A percentile compares a stretch with the other conserved stretches of the same genome.
Evolutionary conservation across 2,113 vertebrate species (phyloP).

Genomic region (Charadrius vociferus): DNA sequence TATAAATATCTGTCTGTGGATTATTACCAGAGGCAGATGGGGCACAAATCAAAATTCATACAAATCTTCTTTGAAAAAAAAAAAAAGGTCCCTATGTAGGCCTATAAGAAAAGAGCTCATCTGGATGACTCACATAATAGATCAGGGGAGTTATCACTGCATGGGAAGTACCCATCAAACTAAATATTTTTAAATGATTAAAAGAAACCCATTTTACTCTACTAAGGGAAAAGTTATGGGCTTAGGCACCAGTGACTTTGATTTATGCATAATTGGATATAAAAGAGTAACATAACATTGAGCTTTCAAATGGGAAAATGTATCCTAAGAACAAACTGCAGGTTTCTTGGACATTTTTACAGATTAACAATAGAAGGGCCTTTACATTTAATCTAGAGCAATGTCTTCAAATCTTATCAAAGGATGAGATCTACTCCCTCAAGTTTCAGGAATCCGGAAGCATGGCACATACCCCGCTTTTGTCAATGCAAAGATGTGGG

Average conservation of each 20-base stretch:
- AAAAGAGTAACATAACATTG: neutral
- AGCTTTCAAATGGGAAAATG: neutral
- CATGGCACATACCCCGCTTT: neutral
- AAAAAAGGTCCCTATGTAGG: neutral
- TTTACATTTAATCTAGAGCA: neutral
- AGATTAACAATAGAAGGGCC: neutral
- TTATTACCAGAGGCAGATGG: neutral
- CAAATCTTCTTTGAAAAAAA: neutral
- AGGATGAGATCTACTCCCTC: neutral
- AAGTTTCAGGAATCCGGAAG: neutral
- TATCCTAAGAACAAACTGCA: neutral
- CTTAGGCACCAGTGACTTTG: neutral
- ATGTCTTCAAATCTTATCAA: neutral
- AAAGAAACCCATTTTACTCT: neutral
- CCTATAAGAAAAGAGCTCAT: neutral
- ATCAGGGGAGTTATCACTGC: neutral
- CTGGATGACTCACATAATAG: neutral
- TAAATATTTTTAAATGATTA: neutral
- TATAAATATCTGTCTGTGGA: neutral
- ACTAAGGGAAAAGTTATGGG: neutral
- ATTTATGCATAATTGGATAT: neutral
- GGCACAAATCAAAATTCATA: conserved; percentile 16
- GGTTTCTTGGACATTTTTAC: neutral
- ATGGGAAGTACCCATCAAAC: neutral
- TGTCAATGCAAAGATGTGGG: neutral